These are phyloP conservation scores for Tangara arthus DNA, from an alignment of 2,797 vertebrate genomes.

Conservation along the genomic window DNA sequence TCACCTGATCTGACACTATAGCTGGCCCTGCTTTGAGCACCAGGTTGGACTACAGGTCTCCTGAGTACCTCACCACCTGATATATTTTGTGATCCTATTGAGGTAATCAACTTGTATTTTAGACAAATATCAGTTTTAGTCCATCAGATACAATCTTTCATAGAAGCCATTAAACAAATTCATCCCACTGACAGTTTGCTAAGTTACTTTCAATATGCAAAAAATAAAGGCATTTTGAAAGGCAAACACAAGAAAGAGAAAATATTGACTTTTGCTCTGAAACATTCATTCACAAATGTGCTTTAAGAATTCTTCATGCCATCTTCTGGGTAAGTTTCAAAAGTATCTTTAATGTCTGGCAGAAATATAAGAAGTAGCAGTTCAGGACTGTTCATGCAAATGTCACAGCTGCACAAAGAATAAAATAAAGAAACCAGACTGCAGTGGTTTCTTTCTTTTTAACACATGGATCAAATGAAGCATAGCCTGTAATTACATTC, in stretches of 20 bases:
- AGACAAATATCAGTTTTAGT: constrained; percentile 3
- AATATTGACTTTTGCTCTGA: not conserved
- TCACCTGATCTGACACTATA: not conserved
- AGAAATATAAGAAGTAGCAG: not conserved
- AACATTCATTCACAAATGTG: not conserved
- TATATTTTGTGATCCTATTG: not conserved
- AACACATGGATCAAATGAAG: not conserved
- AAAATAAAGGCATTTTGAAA: constrained; percentile 41
- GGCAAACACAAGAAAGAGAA: not conserved
- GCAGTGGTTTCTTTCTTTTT: not conserved
- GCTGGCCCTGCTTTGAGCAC: not conserved
- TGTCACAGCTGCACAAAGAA: not conserved
- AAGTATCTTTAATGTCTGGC: not conserved
- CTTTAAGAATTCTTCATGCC: not conserved
- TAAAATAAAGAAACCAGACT: not conserved
- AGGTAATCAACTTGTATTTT: not conserved
- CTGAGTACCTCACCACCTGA: not conserved
- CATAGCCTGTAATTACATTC: not conserved
- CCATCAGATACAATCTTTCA: not conserved
- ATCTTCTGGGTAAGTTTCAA: not conserved
- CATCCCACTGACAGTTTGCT: constrained; percentile 11
- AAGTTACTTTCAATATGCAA: constrained; percentile 27
- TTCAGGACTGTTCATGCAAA: not conserved
- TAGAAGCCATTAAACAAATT: constrained; percentile 24
- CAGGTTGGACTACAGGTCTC: not conserved